phyloP scores from a whole-genome alignment of 2,888 invertebrate genomes.

The Pherbina coryleti region DNA sequence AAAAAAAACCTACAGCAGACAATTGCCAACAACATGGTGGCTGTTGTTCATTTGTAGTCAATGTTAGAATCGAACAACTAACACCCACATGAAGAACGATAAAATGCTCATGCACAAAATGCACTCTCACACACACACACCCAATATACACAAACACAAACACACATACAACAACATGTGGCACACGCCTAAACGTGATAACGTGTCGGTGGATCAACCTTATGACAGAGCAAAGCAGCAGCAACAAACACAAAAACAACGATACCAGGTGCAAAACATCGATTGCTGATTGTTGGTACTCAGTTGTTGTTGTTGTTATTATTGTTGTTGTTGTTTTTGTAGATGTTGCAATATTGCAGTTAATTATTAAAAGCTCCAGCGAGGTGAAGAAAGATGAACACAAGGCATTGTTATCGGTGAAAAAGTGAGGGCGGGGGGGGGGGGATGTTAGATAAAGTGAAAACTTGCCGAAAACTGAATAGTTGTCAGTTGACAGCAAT shows the following conservation, averaged over 20 bases:
- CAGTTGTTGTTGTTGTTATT: neutral
- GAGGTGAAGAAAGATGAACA: too few species aligned
- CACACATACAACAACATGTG: neutral
- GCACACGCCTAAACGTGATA: neutral
- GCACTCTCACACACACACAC: neutral
- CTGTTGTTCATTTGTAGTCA: too few species aligned
- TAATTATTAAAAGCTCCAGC: neutral
- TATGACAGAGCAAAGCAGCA: neutral
- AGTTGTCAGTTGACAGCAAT: too few species aligned
- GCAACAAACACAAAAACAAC: neutral
- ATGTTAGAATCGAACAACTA: too few species aligned
- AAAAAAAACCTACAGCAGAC: too few species aligned
- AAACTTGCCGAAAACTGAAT: too few species aligned
- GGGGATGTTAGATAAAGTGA: too few species aligned
- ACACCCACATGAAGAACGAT: too few species aligned
- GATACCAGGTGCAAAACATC: neutral
- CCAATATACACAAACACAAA: neutral
- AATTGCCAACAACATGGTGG: too few species aligned
- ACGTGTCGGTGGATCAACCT: neutral
- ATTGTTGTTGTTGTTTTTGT: conserved; percentile 1
- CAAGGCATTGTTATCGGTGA: too few species aligned
- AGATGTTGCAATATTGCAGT: neutral
- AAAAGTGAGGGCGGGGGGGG: too few species aligned
- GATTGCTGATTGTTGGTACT: neutral
- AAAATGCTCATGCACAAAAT: neutral